phyloP scores from a whole-genome alignment of 2,113 vertebrate genomes.

The Paedocypris sp. region DNA sequence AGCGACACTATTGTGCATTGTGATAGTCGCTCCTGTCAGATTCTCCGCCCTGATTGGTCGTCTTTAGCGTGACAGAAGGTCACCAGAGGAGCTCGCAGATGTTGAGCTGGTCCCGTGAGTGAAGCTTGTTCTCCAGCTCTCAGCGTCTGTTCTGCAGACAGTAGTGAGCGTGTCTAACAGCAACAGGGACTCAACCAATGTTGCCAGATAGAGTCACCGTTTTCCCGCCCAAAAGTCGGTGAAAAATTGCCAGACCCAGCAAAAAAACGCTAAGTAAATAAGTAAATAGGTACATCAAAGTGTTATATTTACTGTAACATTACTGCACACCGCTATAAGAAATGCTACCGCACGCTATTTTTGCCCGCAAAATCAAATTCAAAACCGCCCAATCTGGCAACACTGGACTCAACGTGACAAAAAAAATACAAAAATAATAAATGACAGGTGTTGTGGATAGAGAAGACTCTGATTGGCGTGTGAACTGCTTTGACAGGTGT shows the following conservation, averaged over 20 bases:
- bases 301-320: too few species aligned
- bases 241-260: too few species aligned
- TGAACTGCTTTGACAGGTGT: neutral
- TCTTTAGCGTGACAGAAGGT: neutral
- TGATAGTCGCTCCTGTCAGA: neutral
- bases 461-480: neutral
- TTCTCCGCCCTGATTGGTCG: neutral
- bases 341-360: too few species aligned
- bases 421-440: too few species aligned
- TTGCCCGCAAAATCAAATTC: too few species aligned
- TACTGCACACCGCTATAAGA: too few species aligned
- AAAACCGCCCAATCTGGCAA: too few species aligned
- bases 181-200: neutral
- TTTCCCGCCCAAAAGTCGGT: too few species aligned
- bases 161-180: constrained; percentile 13
- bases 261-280: too few species aligned
- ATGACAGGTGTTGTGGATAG: neutral
- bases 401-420: too few species aligned
- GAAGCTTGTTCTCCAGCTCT: neutral
- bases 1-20: neutral
- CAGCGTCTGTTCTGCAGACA: neutral
- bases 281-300: too few species aligned
- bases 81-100: constrained; percentile 12
- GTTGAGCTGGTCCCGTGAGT: neutral
- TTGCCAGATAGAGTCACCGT: too few species aligned